These are phyloP conservation scores for Nothoprocta pentlandii DNA, from an alignment of 2,113 vertebrate genomes.

Conservation along the genomic window DNA sequence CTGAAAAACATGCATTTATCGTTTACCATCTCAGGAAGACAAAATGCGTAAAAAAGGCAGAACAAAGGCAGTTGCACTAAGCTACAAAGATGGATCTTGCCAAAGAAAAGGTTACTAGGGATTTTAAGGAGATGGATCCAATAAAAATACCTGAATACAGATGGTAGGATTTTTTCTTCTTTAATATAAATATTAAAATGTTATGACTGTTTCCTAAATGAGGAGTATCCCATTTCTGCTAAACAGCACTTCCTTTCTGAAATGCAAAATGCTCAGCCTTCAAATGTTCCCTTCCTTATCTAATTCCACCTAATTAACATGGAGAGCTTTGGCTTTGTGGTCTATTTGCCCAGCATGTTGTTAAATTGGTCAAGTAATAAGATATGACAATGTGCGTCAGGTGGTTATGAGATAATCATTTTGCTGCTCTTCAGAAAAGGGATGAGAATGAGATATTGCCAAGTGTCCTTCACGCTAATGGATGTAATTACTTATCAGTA, in stretches of 20 bases:
- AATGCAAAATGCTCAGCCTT: not conserved
- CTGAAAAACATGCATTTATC: not conserved
- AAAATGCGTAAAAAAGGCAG: not conserved
- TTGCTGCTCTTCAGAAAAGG: not conserved
- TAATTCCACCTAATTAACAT: constrained; percentile 33
- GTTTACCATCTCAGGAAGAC: too few species aligned
- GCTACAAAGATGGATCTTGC: constrained; percentile 1
- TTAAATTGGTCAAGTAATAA: constrained; percentile 36
- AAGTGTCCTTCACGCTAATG: not conserved
- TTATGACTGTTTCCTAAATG: constrained; percentile 7
- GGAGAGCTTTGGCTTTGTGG: constrained; percentile 15
- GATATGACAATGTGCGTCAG: constrained; percentile 38
- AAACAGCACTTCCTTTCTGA: not conserved
- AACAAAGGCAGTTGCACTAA: not conserved
- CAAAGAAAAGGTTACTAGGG: not conserved
- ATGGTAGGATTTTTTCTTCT: constrained; percentile 4
- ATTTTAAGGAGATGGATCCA: not conserved
- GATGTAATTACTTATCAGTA: constrained; percentile 1
- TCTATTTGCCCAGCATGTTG: constrained; percentile 13
- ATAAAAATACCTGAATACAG: not conserved
- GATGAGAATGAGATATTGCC: not conserved
- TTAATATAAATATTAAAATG: not conserved
- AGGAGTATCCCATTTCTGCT: not conserved
- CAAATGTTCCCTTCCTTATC: constrained; percentile 20
- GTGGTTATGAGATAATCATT: not conserved